Conservation (phyloP, 2,113 vertebrate species). For the Istiophorus platypterus region DNA sequence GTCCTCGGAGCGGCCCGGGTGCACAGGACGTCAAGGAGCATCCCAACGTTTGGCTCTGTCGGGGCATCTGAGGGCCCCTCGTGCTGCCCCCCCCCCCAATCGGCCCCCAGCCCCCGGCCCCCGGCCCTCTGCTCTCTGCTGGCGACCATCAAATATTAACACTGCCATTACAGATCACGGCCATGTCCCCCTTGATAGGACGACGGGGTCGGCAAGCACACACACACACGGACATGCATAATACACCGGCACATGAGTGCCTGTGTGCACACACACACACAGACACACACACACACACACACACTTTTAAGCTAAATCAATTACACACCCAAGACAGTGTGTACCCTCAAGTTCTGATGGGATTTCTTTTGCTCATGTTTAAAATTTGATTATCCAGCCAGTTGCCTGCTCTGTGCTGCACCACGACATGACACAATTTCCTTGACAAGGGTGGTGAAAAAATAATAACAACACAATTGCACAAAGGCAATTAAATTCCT, state of each 20-base stretch:
- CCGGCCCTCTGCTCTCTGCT: conserved; percentile 58
- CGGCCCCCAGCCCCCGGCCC: conserved; percentile 38
- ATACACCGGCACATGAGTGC: conserved; percentile 36
- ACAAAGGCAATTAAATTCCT: conserved; percentile 67
- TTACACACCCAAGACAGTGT: conserved; percentile 57
- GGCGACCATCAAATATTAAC: conserved; percentile 82
- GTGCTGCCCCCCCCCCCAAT: conserved; percentile 31
- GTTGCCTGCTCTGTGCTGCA: conserved; percentile 27
- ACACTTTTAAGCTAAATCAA: conserved; percentile 64
- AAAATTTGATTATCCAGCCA: conserved; percentile 69
- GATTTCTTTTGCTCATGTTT: conserved; percentile 65
- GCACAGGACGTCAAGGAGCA: no score
- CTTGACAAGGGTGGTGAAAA: conserved; percentile 21
- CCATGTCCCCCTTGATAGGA: conserved; percentile 64
- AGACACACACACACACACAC: conserved; percentile 33
- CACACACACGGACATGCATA: conserved; percentile 48
- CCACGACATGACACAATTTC: conserved; percentile 49
- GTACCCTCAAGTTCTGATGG: conserved; percentile 64
- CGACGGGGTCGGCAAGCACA: conserved; percentile 25
- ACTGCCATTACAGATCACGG: conserved; percentile 78
- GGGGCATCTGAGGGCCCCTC: conserved; percentile 47
- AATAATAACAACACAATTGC: conserved; percentile 40
- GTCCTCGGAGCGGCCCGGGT: conserved; percentile 32
- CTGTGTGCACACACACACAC: conserved; percentile 26
- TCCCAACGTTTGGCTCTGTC: no score